Percentiles rank a stretch among this genome's conserved stretches.
Evolutionary conservation across 1,140 invertebrate species (phyloP).

Genomic region (Conus ventricosus): DNA sequence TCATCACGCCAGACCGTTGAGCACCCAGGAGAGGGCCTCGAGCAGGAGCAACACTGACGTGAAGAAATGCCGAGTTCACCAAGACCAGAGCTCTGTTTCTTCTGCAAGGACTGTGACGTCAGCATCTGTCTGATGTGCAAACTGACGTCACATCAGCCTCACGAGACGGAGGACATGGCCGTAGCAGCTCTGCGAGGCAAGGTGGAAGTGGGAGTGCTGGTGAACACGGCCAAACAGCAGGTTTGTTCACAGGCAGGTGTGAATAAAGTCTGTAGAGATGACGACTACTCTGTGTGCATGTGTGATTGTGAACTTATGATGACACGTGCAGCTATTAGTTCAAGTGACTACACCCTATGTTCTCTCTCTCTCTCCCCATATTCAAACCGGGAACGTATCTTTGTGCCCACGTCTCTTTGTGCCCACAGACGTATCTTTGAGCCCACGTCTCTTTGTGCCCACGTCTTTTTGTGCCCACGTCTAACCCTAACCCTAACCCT

Average conservation of each 20-base stretch:
- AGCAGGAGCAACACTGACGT: not conserved
- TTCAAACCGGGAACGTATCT: no score
- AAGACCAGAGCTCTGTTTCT: conserved; percentile 4
- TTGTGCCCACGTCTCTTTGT: no score
- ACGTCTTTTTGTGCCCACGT: no score
- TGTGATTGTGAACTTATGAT: no score
- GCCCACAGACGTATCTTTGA: no score
- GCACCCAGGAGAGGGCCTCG: not conserved
- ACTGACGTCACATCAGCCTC: conserved; percentile 20
- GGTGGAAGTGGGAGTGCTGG: not conserved
- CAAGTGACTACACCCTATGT: no score
- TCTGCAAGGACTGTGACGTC: conserved; percentile 14
- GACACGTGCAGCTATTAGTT: no score
- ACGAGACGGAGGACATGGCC: conserved; percentile 18
- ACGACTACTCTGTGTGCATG: no score
- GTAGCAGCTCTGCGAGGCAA: not conserved
- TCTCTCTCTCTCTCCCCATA: no score
- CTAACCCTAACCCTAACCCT: no score
- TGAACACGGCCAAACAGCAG: not conserved
- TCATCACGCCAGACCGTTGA: not conserved
- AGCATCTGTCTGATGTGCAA: conserved; percentile 14
- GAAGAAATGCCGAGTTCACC: not conserved
- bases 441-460: no score
- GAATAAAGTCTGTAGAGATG: no score
- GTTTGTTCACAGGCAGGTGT: not conserved